Percentiles rank a stretch among this genome's conserved stretches.
Evolutionary conservation across 1,140 invertebrate species (phyloP).

Genomic region (Eriocheir sinensis): DNA sequence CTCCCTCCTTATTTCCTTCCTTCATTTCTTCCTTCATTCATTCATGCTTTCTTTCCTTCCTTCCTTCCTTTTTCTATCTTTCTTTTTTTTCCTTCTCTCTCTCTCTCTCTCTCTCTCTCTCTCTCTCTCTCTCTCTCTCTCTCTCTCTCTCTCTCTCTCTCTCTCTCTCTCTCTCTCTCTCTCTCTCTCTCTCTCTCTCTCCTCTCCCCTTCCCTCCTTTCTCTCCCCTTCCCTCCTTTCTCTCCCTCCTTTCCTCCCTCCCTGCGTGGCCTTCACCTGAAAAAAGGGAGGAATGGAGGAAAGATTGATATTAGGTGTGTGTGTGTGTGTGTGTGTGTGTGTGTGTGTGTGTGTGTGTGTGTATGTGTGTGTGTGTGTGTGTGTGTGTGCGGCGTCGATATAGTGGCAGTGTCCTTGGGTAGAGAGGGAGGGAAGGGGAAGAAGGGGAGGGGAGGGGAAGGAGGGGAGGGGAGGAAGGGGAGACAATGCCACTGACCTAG

Average conservation of each 20-base stretch:
- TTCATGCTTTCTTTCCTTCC: not conserved
- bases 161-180: not conserved
- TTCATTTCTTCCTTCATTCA: not conserved
- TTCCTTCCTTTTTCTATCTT: not conserved
- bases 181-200: not conserved
- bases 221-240: constrained; percentile 18
- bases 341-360: not conserved
- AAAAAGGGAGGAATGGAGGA: not conserved
- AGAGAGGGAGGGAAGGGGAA: not conserved
- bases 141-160: not conserved
- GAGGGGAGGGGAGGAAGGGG: not conserved
- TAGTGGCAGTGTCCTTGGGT: not conserved
- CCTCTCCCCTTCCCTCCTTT: not conserved
- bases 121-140: not conserved
- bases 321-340: not conserved
- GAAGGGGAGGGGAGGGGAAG: not conserved
- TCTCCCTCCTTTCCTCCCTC: too few species aligned
- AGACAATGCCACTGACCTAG: constrained; percentile 2
- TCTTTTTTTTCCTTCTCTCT: not conserved
- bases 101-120: not conserved
- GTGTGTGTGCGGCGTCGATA: not conserved
- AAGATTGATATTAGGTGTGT: not conserved
- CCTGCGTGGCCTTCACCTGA: not conserved
- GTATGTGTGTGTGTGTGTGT: not conserved
- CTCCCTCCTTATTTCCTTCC: not conserved